Base-by-base conservation (phyloP, 2,113 vertebrate genomes). In the Platichthys stellatus region DNA sequence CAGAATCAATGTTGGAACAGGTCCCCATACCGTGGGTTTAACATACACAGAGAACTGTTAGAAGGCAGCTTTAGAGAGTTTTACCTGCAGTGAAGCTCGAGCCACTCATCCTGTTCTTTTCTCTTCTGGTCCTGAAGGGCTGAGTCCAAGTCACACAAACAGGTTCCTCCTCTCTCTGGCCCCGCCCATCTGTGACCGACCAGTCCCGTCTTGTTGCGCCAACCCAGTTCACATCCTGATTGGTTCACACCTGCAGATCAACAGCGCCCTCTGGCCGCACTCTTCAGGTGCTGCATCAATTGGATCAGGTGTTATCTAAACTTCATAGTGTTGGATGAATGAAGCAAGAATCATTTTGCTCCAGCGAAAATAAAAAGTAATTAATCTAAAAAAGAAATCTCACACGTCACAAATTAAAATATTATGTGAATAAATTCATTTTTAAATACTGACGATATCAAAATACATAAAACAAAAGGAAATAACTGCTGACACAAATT, bases 61-160 rank as follows among this genome's bases (percentile, higher is more conserved):
- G 11, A 12, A 40, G 1, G 3, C 13, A 56, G n/a, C 23, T 24
- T 57, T 24, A 54, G 40, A 43, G 40, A 11, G 9, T n/a, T 26
- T 86, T 90, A 88, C 88, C 84, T 43, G 40, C 40, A 43, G 40
- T 13, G 11, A 4, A 51, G 47, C 6, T 63, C 9, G 38, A 72
- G 71, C 83, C 80, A 77, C 65, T 51, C 86, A 88, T 86, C 77
- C 69, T 79, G 60, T 24, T 84, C 63, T 31, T 64, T 63, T 21
- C 63, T 83, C 64, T 45, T 76, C 47, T 68, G n/a, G 28, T 81
- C 74, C 38, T 85, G 68, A 78, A 83, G 62, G 81, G 72, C 28
- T 12, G 56, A 82, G 79, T 78, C 68, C 35, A 56, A 71, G 54
- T 72, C 79, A 64, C 71, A 69, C 51, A 73, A 85, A 88, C 86